Conservation (phyloP, 2,888 invertebrate species). For the Diarsia dahlii region DNA sequence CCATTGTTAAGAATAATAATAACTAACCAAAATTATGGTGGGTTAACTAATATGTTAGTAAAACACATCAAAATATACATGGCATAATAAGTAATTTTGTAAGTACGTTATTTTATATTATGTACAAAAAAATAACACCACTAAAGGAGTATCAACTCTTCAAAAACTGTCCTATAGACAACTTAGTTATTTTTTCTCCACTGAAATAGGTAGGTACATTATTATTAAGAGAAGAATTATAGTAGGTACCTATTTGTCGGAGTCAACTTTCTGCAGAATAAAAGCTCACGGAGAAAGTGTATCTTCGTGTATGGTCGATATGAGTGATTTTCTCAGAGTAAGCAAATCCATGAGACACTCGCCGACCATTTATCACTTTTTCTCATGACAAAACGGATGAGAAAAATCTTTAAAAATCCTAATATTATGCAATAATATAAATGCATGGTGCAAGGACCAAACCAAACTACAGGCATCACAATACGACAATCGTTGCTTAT, state of each 20-base stretch:
- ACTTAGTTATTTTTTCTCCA: too few species aligned
- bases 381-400: background rate
- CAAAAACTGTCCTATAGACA: too few species aligned
- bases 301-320: too few species aligned
- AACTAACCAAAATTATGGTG: constrained; percentile 47
- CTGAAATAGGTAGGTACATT: too few species aligned
- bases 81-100: constrained; percentile 21
- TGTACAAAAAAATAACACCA: constrained; percentile 26
- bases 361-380: background rate
- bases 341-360: background rate
- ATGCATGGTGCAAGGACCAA: background rate
- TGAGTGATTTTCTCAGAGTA: too few species aligned
- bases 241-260: background rate
- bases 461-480: background rate
- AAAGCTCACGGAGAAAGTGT: background rate
- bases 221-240: too few species aligned
- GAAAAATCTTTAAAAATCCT: too few species aligned
- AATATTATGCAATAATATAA: background rate
- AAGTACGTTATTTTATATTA: constrained; percentile 32
- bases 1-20: constrained; percentile 28
- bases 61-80: constrained; percentile 41
- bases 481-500: background rate
- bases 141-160: too few species aligned
- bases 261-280: background rate
- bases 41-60: constrained; percentile 39